Evolutionary conservation across 1,140 invertebrate species (phyloP).

Genomic region (Episyrphus balteatus): DNA sequence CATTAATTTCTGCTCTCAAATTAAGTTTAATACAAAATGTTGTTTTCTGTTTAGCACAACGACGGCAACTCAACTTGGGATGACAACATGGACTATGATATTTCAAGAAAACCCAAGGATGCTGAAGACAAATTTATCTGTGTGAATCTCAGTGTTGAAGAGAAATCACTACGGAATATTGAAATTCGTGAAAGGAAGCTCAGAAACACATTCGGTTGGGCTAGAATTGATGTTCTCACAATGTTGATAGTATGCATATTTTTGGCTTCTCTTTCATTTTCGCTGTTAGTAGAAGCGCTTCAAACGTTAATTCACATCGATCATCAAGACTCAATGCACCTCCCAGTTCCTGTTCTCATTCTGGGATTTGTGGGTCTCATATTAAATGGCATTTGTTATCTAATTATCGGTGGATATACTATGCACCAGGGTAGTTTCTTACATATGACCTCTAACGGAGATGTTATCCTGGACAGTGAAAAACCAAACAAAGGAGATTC

Average conservation of each 20-base stretch:
- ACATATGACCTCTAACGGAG: conserved; percentile 51
- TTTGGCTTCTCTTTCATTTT: conserved; percentile 71
- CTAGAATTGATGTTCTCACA: conserved; percentile 71
- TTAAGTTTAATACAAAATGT: background rate
- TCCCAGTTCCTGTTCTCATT: conserved; percentile 42
- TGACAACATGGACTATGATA: background rate
- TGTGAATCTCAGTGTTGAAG: conserved; percentile 11
- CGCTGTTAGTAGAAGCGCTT: conserved; percentile 65
- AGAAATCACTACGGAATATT: conserved; percentile 14
- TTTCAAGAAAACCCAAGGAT: conserved; percentile 1
- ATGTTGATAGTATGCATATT: conserved; percentile 74
- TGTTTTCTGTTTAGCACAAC: conserved; percentile 14
- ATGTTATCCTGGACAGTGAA: conserved; percentile 47
- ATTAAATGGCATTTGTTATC: conserved; percentile 58
- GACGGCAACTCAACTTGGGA: conserved; percentile 10
- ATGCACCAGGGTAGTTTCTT: conserved; percentile 64
- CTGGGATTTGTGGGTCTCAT: conserved; percentile 55
- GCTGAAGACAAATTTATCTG: background rate
- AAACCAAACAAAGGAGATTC: conserved; percentile 18
- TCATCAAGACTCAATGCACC: conserved; percentile 56
- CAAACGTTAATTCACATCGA: conserved; percentile 68
- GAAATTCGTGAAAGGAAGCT: conserved; percentile 49
- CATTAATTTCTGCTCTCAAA: no score
- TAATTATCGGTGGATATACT: conserved; percentile 68
- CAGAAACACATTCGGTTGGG: conserved; percentile 86